Conservation (phyloP, 2,888 invertebrate genomes). For the Oithona nana region DNA sequence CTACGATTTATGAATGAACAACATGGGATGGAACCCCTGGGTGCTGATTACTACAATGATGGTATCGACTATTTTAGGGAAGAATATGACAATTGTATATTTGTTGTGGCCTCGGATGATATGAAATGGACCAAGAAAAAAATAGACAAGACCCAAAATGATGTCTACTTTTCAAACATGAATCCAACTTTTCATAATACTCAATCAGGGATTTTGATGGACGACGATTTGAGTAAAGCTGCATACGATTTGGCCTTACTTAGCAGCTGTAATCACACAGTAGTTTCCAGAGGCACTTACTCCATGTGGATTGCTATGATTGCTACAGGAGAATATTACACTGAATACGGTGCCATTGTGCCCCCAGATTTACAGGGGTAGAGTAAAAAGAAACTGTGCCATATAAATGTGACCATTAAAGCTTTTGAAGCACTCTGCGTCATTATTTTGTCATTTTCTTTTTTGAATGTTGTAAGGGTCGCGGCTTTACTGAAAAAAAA, state of each 20-base stretch:
- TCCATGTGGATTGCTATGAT: conserved; percentile 6
- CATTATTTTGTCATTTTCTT: too few relatives aligned
- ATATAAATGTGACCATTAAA: too few relatives aligned
- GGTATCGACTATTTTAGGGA: conserved; percentile 5
- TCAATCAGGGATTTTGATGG: neutral
- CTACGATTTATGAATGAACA: conserved; percentile 3
- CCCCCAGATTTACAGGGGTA: neutral
- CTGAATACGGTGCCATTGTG: conserved; percentile 6
- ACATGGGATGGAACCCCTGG: conserved; percentile 1
- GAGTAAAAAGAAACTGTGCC: too few relatives aligned
- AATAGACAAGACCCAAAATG: neutral
- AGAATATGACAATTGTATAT: neutral
- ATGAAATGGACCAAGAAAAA: conserved; percentile 1
- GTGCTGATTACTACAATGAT: neutral
- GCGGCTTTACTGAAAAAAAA: too few relatives aligned
- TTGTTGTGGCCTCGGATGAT: neutral
- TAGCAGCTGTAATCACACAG: neutral
- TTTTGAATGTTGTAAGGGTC: too few relatives aligned
- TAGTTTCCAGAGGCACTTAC: conserved; percentile 4
- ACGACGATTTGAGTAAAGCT: neutral
- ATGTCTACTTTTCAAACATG: neutral
- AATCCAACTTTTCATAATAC: neutral
- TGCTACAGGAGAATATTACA: conserved; percentile 1
- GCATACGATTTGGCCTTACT: conserved; percentile 8
- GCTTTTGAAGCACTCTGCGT: too few relatives aligned